Evolutionary conservation across 2,888 invertebrate genomes (phyloP), one percentile per base, ranked within the genome.

Genomic region (Dilophus febrilis): DNA sequence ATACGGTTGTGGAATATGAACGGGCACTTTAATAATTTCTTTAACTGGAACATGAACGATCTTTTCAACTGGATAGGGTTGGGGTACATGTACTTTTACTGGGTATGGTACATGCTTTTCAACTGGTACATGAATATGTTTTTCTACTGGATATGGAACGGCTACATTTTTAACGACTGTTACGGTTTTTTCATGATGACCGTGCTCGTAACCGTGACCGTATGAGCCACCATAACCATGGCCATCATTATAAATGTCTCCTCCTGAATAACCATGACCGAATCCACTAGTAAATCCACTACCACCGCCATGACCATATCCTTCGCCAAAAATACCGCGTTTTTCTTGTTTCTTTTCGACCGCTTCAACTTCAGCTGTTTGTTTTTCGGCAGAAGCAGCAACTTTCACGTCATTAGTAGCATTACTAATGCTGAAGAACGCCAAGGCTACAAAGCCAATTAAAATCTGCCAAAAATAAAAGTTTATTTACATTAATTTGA

Each of bases 11-110:
- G 82, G 80, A 44, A 82, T 73, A 53, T 81, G 79, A 44, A 79
- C 76, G 47, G 81, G 80, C 42, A 83, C 81, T 58, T 82, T 81
- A 38, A 84, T 75, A 64, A 71, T 71, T 60, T 81, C 81, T 66
- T 80, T 80, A 47, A 82, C 80, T 51, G 78, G 77, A 53, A 73
- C 72, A 33, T 79, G 81, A 48, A 73, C 65, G 58, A 71, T 69
- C 61, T 73, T 73, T 59, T 70, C 64, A 47, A 85, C 78, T 51
- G 78, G 77, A 64, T 77, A 77, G 44, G 78, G 77, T 51, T 37
- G 17, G 17, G 34, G 72, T 40, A 31, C 64, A 61, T 46, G 62
- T 22, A 74, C 73, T 56, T 73, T 72, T 18, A 74, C 74, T 16
- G 82, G 79, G 30, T 71, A 71, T 44, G 68, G 77, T 2, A 80